Evolutionary conservation across 2,113 vertebrate genomes (phyloP), one percentile per base, ranked within the genome.

Genomic region (Charadrius vociferus): DNA sequence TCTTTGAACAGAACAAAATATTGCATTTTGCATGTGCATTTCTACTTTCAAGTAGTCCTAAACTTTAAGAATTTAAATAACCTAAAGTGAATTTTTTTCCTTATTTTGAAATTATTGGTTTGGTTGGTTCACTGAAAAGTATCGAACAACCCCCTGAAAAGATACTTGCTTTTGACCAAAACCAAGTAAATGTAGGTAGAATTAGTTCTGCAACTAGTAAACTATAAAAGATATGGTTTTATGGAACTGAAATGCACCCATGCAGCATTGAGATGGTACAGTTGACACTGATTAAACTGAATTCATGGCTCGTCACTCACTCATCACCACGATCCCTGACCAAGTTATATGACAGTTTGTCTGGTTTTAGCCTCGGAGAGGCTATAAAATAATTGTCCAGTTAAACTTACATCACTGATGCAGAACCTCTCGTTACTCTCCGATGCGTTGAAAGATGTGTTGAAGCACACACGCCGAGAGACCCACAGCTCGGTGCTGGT

Each of bases 401-500:
- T 61, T 94, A 56, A 77, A 85, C 86, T 81, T 52, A 53, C 49
- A 0, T 36, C 43, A 10, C 75, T 59, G 80, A 63, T 86, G 95
- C 75, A 67, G 96, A 96, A 68, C 41, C 59, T 53, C 70, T 55
- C 1, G 1, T 71, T 82, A 47, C 36, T 41, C 53, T 84, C 41
- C 9, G 18, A 50, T 49, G 39, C 50, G 62, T 14, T 17, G 59
- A 21, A 75, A 41, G 45, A n/a, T 0, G 6, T 19, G 19, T 26
- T 37, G 43, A 52, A 77, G 29, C 0, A 3, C 2, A 1, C 50
- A 14, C 3, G 1, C 43, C 1, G 0, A 72, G 62, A 79, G 20
- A 20, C n/a, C 27, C 43, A 4, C 23, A 59, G 47, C 34, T 93
- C 15, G 0, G n/a, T 80, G 49, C 52, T 55, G 37, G 23, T 41